These are phyloP conservation scores for Peromyscus leucopus DNA, from an alignment of 2,113 vertebrate species.

Conservation along the genomic window DNA sequence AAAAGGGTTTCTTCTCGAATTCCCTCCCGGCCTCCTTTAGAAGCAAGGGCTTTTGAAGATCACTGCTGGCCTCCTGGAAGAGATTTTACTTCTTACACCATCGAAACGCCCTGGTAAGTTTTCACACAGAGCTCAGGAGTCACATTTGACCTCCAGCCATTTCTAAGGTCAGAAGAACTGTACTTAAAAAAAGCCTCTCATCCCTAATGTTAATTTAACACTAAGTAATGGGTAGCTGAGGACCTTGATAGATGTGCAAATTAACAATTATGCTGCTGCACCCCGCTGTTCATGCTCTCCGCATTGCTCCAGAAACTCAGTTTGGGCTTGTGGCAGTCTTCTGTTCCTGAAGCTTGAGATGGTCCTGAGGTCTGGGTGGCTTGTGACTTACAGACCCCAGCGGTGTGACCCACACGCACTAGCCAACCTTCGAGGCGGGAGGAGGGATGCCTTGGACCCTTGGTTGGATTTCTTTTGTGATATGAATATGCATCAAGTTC, in stretches of 20 bases:
- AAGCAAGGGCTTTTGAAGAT: neutral
- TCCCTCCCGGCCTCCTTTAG: neutral
- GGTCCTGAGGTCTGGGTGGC: neutral
- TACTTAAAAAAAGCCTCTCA: slow-evolving; percentile 57
- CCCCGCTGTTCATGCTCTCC: slow-evolving; percentile 50
- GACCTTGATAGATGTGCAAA: slow-evolving; percentile 75
- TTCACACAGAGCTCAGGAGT: slow-evolving; percentile 24
- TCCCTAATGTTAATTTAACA: slow-evolving; percentile 66
- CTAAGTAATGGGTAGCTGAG: slow-evolving; percentile 78
- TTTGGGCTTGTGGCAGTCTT: neutral
- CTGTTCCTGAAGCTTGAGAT: neutral
- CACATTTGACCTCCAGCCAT: slow-evolving; percentile 66
- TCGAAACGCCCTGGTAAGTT: slow-evolving; percentile 47
- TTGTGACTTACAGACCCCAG: slow-evolving; percentile 3
- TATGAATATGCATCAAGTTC: slow-evolving; percentile 66
- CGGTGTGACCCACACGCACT: neutral
- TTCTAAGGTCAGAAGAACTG: slow-evolving; percentile 70
- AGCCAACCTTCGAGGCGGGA: neutral
- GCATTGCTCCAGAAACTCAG: slow-evolving; percentile 39
- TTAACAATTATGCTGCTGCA: slow-evolving; percentile 61
- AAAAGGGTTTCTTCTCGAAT: neutral
- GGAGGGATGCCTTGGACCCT: neutral
- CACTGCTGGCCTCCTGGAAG: slow-evolving; percentile 1
- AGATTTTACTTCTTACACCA: slow-evolving; percentile 30
- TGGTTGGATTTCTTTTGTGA: slow-evolving; percentile 47